Evolutionary conservation across 2,797 vertebrate genomes (phyloP).

Genomic region (Sebastes vulpes): DNA sequence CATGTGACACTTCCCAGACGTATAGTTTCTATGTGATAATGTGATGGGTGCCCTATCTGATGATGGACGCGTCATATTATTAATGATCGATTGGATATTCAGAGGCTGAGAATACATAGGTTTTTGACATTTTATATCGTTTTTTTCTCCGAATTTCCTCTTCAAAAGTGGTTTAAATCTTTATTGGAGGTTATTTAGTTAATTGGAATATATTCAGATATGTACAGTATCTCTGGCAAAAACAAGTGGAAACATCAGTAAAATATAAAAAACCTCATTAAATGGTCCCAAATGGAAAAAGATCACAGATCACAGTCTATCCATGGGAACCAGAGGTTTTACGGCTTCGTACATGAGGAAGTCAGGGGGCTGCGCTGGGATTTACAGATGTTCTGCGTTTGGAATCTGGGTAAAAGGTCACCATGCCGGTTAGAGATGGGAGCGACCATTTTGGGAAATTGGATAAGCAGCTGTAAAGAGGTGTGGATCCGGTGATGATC

Average conservation of each 20-base stretch:
- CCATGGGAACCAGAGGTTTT: conserved; percentile 51
- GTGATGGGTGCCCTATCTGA: neutral
- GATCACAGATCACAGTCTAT: conserved; percentile 17
- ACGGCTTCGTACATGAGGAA: conserved; percentile 21
- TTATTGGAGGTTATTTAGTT: neutral
- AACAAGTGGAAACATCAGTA: neutral
- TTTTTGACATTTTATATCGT: neutral
- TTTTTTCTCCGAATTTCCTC: neutral
- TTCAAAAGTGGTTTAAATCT: neutral
- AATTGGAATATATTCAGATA: neutral
- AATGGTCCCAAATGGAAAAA: conserved; percentile 25
- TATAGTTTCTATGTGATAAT: neutral
- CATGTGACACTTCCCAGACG: neutral
- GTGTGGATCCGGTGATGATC: conserved; percentile 39
- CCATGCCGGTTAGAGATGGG: conserved; percentile 45
- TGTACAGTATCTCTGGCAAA: conserved; percentile 21
- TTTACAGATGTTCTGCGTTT: conserved; percentile 83
- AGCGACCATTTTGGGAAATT: conserved; percentile 70
- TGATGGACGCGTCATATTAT: neutral
- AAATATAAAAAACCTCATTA: conserved; percentile 16
- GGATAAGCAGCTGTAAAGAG: conserved; percentile 71
- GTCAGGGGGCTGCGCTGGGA: conserved; percentile 41
- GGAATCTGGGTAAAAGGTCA: conserved; percentile 86
- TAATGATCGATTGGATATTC: neutral
- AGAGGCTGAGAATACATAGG: neutral